Percentiles rank a stretch among this genome's conserved stretches.
Evolutionary conservation across 2,888 invertebrate genomes (phyloP).

Genomic region (Athalia rosae): DNA sequence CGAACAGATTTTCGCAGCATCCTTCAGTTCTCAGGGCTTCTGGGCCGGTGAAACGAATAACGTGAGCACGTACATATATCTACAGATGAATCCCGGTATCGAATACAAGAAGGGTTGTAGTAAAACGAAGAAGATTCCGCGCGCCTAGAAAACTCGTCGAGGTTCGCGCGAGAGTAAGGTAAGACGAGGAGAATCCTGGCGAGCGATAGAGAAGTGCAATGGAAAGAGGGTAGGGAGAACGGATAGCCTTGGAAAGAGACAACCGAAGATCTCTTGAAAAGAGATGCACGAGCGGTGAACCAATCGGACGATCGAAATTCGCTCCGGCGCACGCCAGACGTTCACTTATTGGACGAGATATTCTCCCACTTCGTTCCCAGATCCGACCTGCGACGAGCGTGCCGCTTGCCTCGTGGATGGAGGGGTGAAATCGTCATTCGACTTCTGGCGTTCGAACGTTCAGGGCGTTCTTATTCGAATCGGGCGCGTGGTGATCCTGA

Average conservation of each 20-base stretch:
- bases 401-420: slow-evolving; percentile 62
- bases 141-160: background rate
- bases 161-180: slow-evolving; percentile 15
- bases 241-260: slow-evolving; percentile 69
- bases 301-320: slow-evolving; percentile 65
- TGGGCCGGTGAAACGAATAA: too few species aligned
- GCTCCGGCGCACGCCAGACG: slow-evolving; percentile 70
- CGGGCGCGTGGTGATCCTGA: slow-evolving; percentile 20
- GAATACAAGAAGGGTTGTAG: too few species aligned
- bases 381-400: slow-evolving; percentile 59
- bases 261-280: slow-evolving; percentile 47
- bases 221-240: slow-evolving; percentile 41
- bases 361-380: slow-evolving; percentile 53
- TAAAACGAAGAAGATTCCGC: too few species aligned
- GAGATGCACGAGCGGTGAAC: slow-evolving; percentile 50
- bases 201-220: slow-evolving; percentile 61
- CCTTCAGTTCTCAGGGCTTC: too few species aligned
- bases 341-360: slow-evolving; percentile 61
- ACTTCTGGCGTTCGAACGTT: slow-evolving; percentile 51
- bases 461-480: slow-evolving; percentile 33
- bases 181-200: slow-evolving; percentile 36
- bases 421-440: slow-evolving; percentile 55
- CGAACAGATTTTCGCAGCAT: too few species aligned
- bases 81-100: too few species aligned
- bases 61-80: too few species aligned